These are phyloP conservation scores for Archocentrus centrarchus DNA, from an alignment of 2,113 vertebrate genomes.

Conservation along the genomic window DNA sequence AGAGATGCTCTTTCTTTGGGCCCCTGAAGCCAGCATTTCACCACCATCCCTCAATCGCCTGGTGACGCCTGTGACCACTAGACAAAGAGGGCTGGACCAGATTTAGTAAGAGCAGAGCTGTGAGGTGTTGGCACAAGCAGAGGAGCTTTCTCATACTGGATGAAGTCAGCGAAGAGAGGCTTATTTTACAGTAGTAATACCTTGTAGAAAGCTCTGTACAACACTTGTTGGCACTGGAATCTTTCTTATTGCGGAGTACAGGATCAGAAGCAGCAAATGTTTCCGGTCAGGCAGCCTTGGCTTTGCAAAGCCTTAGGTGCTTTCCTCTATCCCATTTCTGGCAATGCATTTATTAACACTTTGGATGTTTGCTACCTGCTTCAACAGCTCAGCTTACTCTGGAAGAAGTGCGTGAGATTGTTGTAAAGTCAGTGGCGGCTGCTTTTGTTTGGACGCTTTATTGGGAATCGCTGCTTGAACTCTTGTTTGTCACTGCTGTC, in stretches of 20 bases:
- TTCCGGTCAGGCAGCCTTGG: slow-evolving; percentile 86
- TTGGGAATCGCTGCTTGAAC: slow-evolving; percentile 66
- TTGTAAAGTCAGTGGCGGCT: slow-evolving; percentile 48
- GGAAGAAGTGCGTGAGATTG: slow-evolving; percentile 57
- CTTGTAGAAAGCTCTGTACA: slow-evolving; percentile 51
- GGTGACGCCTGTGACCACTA: slow-evolving; percentile 69
- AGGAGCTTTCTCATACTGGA: slow-evolving; percentile 49
- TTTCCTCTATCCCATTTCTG: slow-evolving; percentile 77
- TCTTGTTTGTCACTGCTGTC: slow-evolving; percentile 52
- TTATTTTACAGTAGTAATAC: slow-evolving; percentile 56
- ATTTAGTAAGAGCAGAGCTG: slow-evolving; percentile 54
- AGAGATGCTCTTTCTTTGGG: slow-evolving; percentile 69
- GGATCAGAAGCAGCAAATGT: slow-evolving; percentile 80
- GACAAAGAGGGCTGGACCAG: slow-evolving; percentile 69
- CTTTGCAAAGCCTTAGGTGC: slow-evolving; percentile 86
- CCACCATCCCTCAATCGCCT: slow-evolving; percentile 61
- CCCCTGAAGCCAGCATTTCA: slow-evolving; percentile 45
- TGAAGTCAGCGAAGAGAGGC: slow-evolving; percentile 60
- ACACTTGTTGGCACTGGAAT: slow-evolving; percentile 56
- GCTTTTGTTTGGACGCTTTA: slow-evolving; percentile 69
- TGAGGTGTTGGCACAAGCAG: slow-evolving; percentile 56
- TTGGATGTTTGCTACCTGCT: slow-evolving; percentile 74
- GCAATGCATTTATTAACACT: slow-evolving; percentile 76
- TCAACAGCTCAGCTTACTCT: slow-evolving; percentile 61
- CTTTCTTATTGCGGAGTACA: slow-evolving; percentile 68